Evolutionary conservation across 2,797 vertebrate species (phyloP).

Genomic region (Sparus aurata): DNA sequence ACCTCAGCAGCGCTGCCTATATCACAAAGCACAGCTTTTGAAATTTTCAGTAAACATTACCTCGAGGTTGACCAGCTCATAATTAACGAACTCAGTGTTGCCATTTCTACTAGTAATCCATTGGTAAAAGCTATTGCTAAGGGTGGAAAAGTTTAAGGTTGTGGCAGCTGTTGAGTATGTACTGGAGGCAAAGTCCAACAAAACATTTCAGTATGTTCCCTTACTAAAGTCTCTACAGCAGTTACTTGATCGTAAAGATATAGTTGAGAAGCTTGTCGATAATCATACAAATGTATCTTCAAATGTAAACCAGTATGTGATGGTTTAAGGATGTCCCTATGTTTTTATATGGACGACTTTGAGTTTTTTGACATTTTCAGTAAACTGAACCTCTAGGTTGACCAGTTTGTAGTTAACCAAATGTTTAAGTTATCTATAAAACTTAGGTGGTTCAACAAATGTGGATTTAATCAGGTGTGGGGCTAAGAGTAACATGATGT

Average conservation of each 20-base stretch:
- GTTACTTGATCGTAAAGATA: too few species aligned
- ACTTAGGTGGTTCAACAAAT: neutral
- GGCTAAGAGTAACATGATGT: neutral
- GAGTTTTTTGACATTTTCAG: neutral
- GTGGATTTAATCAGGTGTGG: neutral
- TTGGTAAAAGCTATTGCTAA: constrained; percentile 4
- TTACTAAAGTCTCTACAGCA: too few species aligned
- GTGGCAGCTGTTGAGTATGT: too few species aligned
- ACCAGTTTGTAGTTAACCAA: neutral
- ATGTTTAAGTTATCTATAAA: neutral
- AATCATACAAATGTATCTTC: too few species aligned
- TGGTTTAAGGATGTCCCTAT: too few species aligned
- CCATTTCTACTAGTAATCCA: neutral
- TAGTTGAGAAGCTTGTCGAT: too few species aligned
- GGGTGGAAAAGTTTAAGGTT: neutral
- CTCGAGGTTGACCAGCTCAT: neutral
- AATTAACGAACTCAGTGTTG: neutral
- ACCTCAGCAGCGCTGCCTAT: too few species aligned
- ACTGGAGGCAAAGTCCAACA: too few species aligned
- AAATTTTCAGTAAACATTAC: neutral
- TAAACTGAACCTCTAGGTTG: neutral
- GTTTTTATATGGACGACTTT: too few species aligned
- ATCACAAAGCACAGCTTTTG: neutral
- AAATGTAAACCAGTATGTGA: too few species aligned
- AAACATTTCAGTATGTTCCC: too few species aligned